Percentiles rank a stretch among this genome's conserved stretches.
Conservation (phyloP, 1,140 invertebrate genomes). For the Heterodera carotae region DNA sequence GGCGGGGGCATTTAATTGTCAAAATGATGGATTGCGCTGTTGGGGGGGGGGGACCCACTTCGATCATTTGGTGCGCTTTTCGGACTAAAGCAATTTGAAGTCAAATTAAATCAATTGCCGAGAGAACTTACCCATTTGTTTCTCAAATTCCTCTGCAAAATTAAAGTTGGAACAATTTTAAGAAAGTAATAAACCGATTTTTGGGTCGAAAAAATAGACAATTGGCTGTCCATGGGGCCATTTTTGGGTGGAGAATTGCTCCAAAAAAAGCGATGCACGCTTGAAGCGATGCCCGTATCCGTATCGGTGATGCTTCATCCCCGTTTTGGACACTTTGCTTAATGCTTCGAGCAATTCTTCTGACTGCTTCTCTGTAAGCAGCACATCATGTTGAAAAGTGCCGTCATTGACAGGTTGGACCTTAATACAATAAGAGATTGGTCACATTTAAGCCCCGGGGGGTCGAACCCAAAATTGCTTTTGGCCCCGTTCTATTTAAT, state of each 20-base stretch:
- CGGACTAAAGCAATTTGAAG: conserved; percentile 29
- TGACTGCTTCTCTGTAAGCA: conserved; percentile 52
- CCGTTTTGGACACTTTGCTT: conserved; percentile 44
- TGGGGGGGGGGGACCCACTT: not conserved
- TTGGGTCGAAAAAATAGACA: conserved; percentile 48
- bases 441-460: too few species aligned
- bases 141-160: conserved; percentile 35
- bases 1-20: conserved; percentile 19
- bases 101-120: not conserved
- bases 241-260: conserved; percentile 26
- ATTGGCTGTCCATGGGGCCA: conserved; percentile 49
- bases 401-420: conserved; percentile 52
- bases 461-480: too few species aligned
- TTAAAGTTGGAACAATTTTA: not conserved
- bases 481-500: too few species aligned
- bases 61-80: conserved; percentile 43
- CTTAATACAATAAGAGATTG: conserved; percentile 24
- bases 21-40: not conserved
- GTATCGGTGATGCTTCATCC: not conserved
- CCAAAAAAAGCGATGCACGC: conserved; percentile 27
- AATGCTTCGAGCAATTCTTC: conserved; percentile 39
- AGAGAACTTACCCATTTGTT: conserved; percentile 22
- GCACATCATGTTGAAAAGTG: conserved; percentile 53
- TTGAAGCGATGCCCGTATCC: conserved; percentile 18
- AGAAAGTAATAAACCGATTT: conserved; percentile 29